Evolutionary conservation across 2,113 vertebrate species (phyloP), one percentile per base, ranked within the genome.

Genomic region (Corynorhinus townsendii): DNA sequence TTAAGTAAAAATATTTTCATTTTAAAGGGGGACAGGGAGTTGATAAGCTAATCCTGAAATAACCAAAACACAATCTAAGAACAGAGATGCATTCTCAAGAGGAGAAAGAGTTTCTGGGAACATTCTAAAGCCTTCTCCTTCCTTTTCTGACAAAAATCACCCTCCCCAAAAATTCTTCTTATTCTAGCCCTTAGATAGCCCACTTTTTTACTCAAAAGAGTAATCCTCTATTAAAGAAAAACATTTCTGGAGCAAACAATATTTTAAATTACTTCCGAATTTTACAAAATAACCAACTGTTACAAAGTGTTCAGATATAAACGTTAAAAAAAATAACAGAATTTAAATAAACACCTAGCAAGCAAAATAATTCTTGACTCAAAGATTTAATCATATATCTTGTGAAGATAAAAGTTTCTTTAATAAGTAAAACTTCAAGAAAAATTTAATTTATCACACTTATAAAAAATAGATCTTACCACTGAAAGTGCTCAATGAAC

Each of bases 361-460:
- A 89, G 38, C 45, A 86, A 86, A 86, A 24, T 7, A 90, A 85
- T 72, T 92, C 38, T 56, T 91, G 6, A 75, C 49, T 47, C 90
- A 62, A 75, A 73, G 71, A 72, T 89, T 75, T 90, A 96, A 94
- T 45, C 47, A 87, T 84, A 43, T 38, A 19, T 22, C 7, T 59
- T 82, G 2, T 59, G 7, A 28, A 17, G 11, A 28, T 3, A 17
- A 75, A 52, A 45, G 24, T 16, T 10, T 82, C 62, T 93, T 80
- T 49, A 93, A n/a, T 82, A 91, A 71, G 7, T 92, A 93, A 95
- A 83, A 79, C 56, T 91, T 69, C 72, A 85, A 86, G 38, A 86
- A 93, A 93, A 93, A 85, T 56, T 47, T 54, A 92, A 95, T 92
- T 84, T 92, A 86, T 47, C 86, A 86, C 40, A 89, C 83, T 94